Base-by-base conservation (phyloP, 1,140 invertebrate species). In the Drosophila watanabei region DNA sequence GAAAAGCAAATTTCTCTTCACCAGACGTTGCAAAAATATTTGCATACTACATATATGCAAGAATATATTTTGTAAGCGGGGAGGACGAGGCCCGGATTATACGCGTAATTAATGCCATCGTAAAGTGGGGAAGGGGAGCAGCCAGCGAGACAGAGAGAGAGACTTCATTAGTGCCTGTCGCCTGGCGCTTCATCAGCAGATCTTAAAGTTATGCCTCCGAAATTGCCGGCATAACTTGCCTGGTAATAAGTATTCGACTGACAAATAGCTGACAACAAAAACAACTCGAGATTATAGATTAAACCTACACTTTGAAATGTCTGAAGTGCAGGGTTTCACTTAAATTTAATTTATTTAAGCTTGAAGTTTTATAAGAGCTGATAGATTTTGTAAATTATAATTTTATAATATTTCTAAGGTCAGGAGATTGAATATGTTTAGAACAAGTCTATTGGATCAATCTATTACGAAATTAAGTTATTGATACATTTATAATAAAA, bases 51-150 rank as follows among this genome's bases (percentile, higher is more conserved):
- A 69, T 68, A 69, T 48, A 69, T 79, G 56, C 30, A 52, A 16
- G 61, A 24, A 24, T 32, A 37, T 8, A 75, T 68, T 30, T 37
- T 39, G 24, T 24, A 33, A 16, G 18, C 16, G 39, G 48, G 13
- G 37, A 46, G 30, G 10, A 57, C 32, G 9, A 13, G 28, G 41
- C 64, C n/a, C 51, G 64, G 68, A 75, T 73, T 75, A 75, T 75
- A 73, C 70, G 64, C 52, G 43, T 79, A 79, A 79, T 79, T 79
- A 79, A 79, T 52, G 75, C 75, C 32, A 68, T 78, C 49, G 48
- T 59, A 52, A 43, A 57, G 54, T 57, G 11, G 14, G 14, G 9
- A 37, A 14, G 46, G 6, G 24, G 3, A 46, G 45, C 20, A 48
- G 6, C 20, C 0, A 24, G 24, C 1, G 24, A 24, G 20, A 43